Evolutionary conservation across 2,888 invertebrate genomes (phyloP).

Genomic region (Drosophila setosimentum): DNA sequence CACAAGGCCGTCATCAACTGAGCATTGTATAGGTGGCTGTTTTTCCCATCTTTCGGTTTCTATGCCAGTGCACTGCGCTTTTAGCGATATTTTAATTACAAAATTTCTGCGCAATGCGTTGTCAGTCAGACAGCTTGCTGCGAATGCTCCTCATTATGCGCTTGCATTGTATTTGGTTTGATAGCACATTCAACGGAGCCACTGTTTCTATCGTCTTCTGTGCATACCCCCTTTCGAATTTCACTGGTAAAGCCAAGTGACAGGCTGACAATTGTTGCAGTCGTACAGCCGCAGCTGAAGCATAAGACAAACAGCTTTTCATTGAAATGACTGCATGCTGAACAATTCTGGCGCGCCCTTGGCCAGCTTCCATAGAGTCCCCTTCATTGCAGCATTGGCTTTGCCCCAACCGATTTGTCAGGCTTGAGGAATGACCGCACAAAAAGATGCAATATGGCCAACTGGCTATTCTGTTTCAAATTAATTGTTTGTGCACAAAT

Average conservation of each 20-base stretch:
- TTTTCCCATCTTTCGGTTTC: slow-evolving; percentile 23
- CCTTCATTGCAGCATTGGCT: slow-evolving; percentile 14
- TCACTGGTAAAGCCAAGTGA: slow-evolving; percentile 45
- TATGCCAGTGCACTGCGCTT: slow-evolving; percentile 34
- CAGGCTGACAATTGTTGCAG: slow-evolving; percentile 71
- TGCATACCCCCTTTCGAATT: slow-evolving; percentile 16
- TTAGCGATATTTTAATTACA: slow-evolving; percentile 76
- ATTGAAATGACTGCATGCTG: slow-evolving; percentile 20
- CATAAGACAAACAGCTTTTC: slow-evolving; percentile 58
- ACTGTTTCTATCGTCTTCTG: background rate
- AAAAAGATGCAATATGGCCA: slow-evolving; percentile 58
- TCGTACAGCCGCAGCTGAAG: slow-evolving; percentile 39
- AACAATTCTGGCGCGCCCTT: slow-evolving; percentile 39
- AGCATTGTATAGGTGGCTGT: slow-evolving; percentile 5
- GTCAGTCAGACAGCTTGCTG: slow-evolving; percentile 45
- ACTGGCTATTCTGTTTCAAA: slow-evolving; percentile 58
- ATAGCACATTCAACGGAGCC: slow-evolving; percentile 31
- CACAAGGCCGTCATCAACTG: slow-evolving; percentile 41
- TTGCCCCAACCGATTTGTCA: slow-evolving; percentile 63
- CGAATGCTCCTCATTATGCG: slow-evolving; percentile 54
- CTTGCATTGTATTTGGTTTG: slow-evolving; percentile 51
- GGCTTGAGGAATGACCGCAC: slow-evolving; percentile 67
- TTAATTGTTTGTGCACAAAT: slow-evolving; percentile 66
- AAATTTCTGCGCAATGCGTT: slow-evolving; percentile 60
- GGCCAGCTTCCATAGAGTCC: slow-evolving; percentile 3